Evolutionary conservation across 2,797 vertebrate species (phyloP), one percentile per base, ranked within the genome.

Genomic region (Muscicapa striata): DNA sequence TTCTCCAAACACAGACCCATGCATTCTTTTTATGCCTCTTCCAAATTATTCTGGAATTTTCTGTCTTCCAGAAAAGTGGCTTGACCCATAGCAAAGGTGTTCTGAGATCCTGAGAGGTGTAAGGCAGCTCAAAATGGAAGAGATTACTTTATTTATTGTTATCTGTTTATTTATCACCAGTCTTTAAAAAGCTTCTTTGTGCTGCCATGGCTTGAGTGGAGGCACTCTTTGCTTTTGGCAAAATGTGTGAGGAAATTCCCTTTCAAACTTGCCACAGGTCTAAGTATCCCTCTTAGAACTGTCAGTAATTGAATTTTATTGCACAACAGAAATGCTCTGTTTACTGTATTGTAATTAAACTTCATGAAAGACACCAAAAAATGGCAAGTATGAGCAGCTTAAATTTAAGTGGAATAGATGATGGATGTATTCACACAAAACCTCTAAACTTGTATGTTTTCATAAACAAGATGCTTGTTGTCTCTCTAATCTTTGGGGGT

Each of bases 201-300:
- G 16, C 15, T 86, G 22, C 10, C 2, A 0, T 34, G 43, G 26
- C 34, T 74, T 58, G 62, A 75, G 18, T 32, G 26, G 52, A 79
- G 22, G 12, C 26, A 41, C 64, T 74, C 40, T 41, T 85, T 67
- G 27, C 46, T 89, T 87, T 91, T 83, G 75, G 43, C 66, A 78
- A 63, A 75, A 78, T 29, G 29, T 52, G 9, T 21, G 26, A 84
- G 79, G 62, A 93, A 94, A 81, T 84, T 78, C 69, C 55, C 66
- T 78, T 85, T 69, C 58, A 87, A 54, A 66, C 45, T 59, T 92
- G 86, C 82, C 69, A 55, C 62, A 52, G 49, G 66, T 78, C 61
- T 72, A 84, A 75, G 55, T 52, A 68, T 48, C 21, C 26, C 48
- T 78, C 84, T 93, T 94, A 61, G 91, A 89, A 49, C 52, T 76